Base-by-base conservation (phyloP, 2,113 vertebrate species). In the Prolemur simus region DNA sequence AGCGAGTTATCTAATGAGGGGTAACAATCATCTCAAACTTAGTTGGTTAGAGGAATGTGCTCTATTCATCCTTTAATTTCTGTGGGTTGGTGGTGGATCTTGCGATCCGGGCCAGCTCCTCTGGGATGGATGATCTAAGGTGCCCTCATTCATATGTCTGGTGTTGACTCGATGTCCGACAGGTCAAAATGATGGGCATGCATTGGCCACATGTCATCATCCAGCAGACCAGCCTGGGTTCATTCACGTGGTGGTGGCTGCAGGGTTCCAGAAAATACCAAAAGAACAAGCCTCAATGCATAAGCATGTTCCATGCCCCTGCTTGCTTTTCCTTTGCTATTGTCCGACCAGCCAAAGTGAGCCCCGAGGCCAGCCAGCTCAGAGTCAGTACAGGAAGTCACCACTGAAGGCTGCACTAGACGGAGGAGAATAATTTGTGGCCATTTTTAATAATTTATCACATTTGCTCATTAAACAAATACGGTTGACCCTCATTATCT, bases 131-230 rank as follows among this genome's bases (percentile, higher is more conserved):
- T 20, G 34, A 39, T 27, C 29, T 14, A 54, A 3, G 3, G 0
- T 42, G 37, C 47, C 47, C 39, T 94, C 45, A 6, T 23, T 45
- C 2, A 49, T 8, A 3, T 9, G 15, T 52, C 37, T 18, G 27
- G 21, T 25, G 18, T 15, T 56, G 10, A 14, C 29, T 83, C 34
- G 42, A 1, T 0, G 0, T 73, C 45, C 63, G 10, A 39, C 15
- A 3, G 23, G 13, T 4, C 8, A 3, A 58, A 0, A 42, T 11
- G 56, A 20, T 0, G 0, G 21, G 8, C 15, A 23, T 23, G 47
- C 14, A 4, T 29, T 66, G 13, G 34, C 23, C 84, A 34, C 8
- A 10, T 54, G 18, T 66, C 47, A n/a, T 17, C 34, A 54, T 7
- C n/a, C 27, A 34, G 4, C 20, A 39, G 14, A 29, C 74, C 21